Percentiles rank a stretch among this genome's conserved stretches.
These are phyloP conservation scores for Cichlasoma orientale DNA, from an alignment of 2,797 vertebrate genomes.

Conservation along the genomic window DNA sequence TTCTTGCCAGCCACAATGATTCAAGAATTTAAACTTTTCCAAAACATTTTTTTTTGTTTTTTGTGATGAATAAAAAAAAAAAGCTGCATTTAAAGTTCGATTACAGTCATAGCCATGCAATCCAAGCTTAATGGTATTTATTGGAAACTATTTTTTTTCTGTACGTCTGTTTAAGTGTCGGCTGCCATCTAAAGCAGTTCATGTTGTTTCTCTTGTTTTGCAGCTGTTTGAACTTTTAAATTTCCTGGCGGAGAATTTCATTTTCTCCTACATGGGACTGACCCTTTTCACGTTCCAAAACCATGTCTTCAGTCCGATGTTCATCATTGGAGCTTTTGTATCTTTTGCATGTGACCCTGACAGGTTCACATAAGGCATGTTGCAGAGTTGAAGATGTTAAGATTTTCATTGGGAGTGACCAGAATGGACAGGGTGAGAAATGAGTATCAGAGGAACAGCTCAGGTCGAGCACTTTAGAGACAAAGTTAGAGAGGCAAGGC, in stretches of 20 bases:
- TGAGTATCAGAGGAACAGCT: no score
- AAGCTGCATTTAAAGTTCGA: accelerated
- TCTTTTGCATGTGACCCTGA: constrained; percentile 79
- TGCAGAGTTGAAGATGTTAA: no score
- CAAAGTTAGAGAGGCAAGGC: no score
- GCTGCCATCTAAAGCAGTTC: not conserved
- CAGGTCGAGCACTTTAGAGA: no score
- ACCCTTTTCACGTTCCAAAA: constrained; percentile 97
- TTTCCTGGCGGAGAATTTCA: constrained; percentile 99
- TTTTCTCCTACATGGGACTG: constrained; percentile 99
- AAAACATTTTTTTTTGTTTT: not conserved
- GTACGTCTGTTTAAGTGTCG: not conserved
- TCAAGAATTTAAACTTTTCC: not conserved
- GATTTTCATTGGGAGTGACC: no score
- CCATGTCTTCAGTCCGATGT: constrained; percentile 93
- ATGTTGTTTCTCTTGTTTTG: constrained; percentile 55
- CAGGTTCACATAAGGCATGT: not conserved
- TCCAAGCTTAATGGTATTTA: not conserved
- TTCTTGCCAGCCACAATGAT: not conserved
- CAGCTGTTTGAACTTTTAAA: constrained; percentile 97
- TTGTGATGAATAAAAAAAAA: not conserved
- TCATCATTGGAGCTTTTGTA: constrained; percentile 95
- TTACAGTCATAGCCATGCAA: not conserved
- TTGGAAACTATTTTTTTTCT: not conserved
- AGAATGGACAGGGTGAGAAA: no score